Evolutionary conservation across 2,888 invertebrate genomes (phyloP).

Genomic region (Caenorhabditis sp.): DNA sequence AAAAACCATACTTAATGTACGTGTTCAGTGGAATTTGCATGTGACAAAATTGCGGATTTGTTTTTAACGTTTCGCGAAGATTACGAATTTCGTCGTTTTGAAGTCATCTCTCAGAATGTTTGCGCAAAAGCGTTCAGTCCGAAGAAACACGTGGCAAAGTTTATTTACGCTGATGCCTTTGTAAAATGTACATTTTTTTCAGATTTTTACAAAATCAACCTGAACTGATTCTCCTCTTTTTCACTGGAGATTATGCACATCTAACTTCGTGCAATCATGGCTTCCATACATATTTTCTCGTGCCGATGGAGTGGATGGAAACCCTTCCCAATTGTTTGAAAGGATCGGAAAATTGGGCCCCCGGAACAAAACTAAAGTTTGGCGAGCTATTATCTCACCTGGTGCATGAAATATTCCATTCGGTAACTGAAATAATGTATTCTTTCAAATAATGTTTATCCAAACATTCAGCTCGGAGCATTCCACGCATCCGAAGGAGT

Average conservation of each 20-base stretch:
- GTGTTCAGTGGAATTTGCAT: slow-evolving; percentile 14
- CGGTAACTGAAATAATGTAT: background rate
- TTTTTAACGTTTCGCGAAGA: slow-evolving; percentile 17
- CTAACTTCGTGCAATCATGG: slow-evolving; percentile 1
- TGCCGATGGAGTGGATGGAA: background rate
- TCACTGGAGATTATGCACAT: slow-evolving; percentile 1
- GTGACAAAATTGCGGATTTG: slow-evolving; percentile 8
- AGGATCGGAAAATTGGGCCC: background rate
- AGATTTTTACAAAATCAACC: too few relatives aligned
- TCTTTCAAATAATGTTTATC: background rate
- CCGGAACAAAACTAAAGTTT: background rate
- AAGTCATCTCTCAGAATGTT: background rate
- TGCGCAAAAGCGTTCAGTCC: background rate
- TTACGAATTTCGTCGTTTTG: slow-evolving; percentile 27
- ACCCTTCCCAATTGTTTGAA: background rate
- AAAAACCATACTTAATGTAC: background rate
- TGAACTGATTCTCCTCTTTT: slow-evolving; percentile 1
- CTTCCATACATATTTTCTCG: too few relatives aligned
- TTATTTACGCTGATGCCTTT: too few relatives aligned
- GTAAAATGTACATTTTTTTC: too few relatives aligned
- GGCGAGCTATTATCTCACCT: slow-evolving; percentile 2
- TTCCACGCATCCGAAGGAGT: slow-evolving; percentile 10
- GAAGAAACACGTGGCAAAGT: too few relatives aligned
- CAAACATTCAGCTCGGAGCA: slow-evolving; percentile 10
- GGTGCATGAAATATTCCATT: slow-evolving; percentile 19